These are phyloP conservation scores for Perodicticus potto DNA, from an alignment of 2,797 vertebrate genomes.

Conservation along the genomic window DNA sequence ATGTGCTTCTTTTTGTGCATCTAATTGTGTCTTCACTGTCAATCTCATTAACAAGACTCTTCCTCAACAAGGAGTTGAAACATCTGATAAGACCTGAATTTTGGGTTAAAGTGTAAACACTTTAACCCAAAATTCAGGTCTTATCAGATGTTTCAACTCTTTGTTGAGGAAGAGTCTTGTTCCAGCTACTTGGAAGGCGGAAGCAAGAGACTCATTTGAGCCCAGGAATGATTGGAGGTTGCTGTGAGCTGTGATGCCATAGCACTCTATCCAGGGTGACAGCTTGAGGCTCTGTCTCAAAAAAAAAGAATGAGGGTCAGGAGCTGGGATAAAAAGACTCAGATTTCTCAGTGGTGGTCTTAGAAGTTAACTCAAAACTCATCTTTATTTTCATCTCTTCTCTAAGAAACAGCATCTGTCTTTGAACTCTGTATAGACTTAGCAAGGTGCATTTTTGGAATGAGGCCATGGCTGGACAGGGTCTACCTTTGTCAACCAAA, in stretches of 20 bases:
- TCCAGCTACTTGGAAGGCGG: no score
- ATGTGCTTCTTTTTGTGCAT: slow-evolving; percentile 41
- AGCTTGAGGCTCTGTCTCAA: no score
- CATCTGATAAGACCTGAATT: not conserved
- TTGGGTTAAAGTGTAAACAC: not conserved
- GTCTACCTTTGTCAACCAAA: not conserved
- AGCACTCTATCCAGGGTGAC: no score
- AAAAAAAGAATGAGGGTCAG: not conserved
- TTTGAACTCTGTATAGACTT: not conserved
- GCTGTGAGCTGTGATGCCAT: no score
- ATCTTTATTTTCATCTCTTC: not conserved
- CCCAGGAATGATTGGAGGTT: no score
- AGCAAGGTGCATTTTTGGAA: slow-evolving; percentile 13
- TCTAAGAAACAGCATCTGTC: slow-evolving; percentile 5
- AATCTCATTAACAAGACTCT: not conserved
- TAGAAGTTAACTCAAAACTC: not conserved
- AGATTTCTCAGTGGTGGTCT: not conserved
- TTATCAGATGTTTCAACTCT: no score
- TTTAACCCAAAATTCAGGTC: no score
- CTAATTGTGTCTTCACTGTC: not conserved
- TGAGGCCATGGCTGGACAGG: not conserved
- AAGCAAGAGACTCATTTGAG: no score
- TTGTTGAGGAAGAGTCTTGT: no score
- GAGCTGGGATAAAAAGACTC: not conserved
- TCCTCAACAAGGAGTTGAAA: slow-evolving; percentile 43